phyloP scores from a whole-genome alignment of 2,113 vertebrate species.

The Neodon shergylaensis region DNA sequence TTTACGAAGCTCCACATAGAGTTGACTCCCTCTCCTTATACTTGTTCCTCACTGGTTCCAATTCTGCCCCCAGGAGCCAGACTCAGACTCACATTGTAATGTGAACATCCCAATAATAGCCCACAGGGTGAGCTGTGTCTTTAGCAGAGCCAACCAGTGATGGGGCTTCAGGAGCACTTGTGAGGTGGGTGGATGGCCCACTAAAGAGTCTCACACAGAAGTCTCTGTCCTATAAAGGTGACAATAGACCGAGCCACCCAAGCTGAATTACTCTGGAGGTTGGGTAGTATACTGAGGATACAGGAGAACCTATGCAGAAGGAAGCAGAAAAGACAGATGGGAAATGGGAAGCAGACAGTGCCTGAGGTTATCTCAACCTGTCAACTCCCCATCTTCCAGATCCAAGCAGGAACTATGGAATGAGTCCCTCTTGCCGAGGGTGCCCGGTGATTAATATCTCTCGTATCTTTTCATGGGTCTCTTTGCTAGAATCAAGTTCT shows the following conservation, averaged over 20 bases:
- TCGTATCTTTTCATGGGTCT: not conserved
- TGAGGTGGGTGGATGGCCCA: not conserved
- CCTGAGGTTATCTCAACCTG: not conserved
- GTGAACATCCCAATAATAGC: not conserved
- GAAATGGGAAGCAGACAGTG: not conserved
- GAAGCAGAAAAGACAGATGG: not conserved
- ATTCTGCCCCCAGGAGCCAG: not conserved
- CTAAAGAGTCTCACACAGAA: not conserved
- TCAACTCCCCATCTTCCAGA: not conserved
- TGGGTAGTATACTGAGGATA: not conserved
- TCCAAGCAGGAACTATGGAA: not conserved
- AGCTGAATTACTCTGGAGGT: not conserved
- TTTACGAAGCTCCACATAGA: not conserved
- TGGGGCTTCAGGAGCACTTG: not conserved
- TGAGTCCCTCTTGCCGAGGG: not conserved
- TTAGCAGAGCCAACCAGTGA: not conserved
- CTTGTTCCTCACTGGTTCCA: not conserved
- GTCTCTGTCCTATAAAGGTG: not conserved
- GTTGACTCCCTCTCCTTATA: not conserved
- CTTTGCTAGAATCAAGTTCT: constrained; percentile 33
- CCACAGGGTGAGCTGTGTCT: not conserved
- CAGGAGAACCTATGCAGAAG: not conserved
- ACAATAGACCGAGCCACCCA: not conserved
- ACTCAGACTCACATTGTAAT: not conserved
- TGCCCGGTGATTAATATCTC: not conserved